Conservation (phyloP, 2,888 invertebrate species). For the Coremacera marginata region DNA sequence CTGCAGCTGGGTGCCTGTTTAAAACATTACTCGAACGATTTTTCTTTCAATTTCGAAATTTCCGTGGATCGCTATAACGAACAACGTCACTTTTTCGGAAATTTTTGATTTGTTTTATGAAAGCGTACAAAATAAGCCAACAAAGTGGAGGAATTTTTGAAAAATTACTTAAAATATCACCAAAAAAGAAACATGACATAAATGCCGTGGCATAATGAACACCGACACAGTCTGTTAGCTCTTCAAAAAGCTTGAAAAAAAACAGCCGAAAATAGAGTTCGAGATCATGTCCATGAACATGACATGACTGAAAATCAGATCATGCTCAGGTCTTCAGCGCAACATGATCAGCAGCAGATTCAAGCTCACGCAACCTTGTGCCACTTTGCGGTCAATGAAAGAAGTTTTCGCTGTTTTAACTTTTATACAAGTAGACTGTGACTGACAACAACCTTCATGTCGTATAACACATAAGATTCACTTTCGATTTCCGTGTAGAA, state of each 20-base stretch:
- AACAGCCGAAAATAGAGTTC: neutral
- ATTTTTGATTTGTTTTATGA: neutral
- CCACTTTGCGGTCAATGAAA: constrained; percentile 24
- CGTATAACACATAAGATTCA: constrained; percentile 41
- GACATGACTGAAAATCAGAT: constrained; percentile 52
- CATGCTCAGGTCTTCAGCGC: neutral
- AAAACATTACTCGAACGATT: constrained; percentile 60
- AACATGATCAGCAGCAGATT: constrained; percentile 34
- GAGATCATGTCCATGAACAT: constrained; percentile 58
- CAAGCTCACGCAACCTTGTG: constrained; percentile 48
- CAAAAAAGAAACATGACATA: no score
- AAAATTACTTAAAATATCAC: no score
- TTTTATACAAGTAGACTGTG: no score
- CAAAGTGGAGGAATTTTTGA: no score
- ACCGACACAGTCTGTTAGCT: neutral
- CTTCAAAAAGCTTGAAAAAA: neutral
- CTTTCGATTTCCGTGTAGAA: constrained; percentile 65
- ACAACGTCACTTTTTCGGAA: no score
- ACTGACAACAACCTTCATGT: neutral
- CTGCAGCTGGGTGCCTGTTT: constrained; percentile 58
- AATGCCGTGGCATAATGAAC: neutral
- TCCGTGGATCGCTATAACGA: neutral
- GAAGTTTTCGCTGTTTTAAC: constrained; percentile 5
- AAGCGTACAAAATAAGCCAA: neutral
- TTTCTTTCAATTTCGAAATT: constrained; percentile 55